Base-by-base conservation (phyloP, 2,888 invertebrate species). In the Chloroclysta siterata region DNA sequence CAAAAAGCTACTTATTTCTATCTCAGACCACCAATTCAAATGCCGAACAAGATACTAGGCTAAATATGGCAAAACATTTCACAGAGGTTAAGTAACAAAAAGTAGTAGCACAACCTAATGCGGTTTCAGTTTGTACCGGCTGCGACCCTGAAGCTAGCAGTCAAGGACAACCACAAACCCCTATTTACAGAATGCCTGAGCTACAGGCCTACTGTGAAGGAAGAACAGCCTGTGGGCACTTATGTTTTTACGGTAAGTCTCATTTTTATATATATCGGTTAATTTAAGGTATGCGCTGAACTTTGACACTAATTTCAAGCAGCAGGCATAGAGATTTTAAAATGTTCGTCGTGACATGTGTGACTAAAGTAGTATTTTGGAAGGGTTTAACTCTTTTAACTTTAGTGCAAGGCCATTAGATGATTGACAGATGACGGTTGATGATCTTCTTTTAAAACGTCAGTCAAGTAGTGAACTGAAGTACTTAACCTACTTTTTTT, bases 161-260 rank as follows among this genome's bases (percentile, higher is more conserved):
- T 93, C 41, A 92, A 91, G 85, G 95, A 97, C 88, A 97, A 97
- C 87, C 96, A 97, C 83, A 98, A 98, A 80, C 98, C 98, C 1
- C 94, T 96, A 66, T 98, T 98, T 87, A 95, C 94, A 47, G 94
- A 97, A 74, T 99, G 99, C 89, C 94, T 95, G 61, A 94, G 93
- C 74, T 98, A 98, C 88, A 95, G 95, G 77, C 97, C 97, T 0
- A 94, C 94, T 33, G 96, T 98, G 22, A 95, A 96, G 80, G 98
- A 98, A 88, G 96, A 96, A 76, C 95, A 96, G 81, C 93, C 94
- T 0, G 89, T 94, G 42, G 96, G 95, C 61, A 96, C 96, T 0
- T 94, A 93, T 71, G 97, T 99, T 11, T 95, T 97, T 62, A 93
- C 93, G 87, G 96, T 96, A 89, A 91, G 91, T 81, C 61, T 11